Evolutionary conservation across 2,888 invertebrate species (phyloP), one percentile per base, ranked within the genome.

Genomic region (Heteropelma amictum): DNA sequence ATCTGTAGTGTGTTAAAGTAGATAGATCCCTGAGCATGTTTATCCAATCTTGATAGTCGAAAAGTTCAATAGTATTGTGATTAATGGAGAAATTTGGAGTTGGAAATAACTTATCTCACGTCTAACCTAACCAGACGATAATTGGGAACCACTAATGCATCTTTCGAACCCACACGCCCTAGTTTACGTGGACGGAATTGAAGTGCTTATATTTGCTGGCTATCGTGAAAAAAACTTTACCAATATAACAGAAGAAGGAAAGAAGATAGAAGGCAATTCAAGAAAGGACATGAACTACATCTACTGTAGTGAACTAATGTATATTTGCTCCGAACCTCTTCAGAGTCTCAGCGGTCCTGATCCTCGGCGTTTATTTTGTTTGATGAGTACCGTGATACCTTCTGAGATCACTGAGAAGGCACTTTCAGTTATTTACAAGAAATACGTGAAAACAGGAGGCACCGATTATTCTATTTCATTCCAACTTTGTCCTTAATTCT

Each of bases 101-200:
- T 45, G 30, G 45, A 6, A 42, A 49, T 40, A 40, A 33, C 63
- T 28, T 19, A 58, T 35, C 42, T 54, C 49, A 72, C 64, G 64
- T 61, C 60, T 63, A n/a, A n/a, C n/a, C 63, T 23, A 54, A 2
- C 33, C 21, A 42, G 45, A n/a, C 70, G 81, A 80, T 82, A 84
- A 83, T 83, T 81, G 81, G 81, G 80, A 81, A 81, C 80, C 80
- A 61, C 79, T 85, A 82, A 84, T 84, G 83, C 83, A 82, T 78
- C 82, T 28, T 7, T 54, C 38, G 30, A 33, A 6, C 38, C 23
- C 77, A 76, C 77, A 79, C 72, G 79, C 78, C 78, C 80, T 79
- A 74, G 72, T 75, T 74, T 76, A 83, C 83, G 82, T 80, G 85
- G 79, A 77, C 40, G 53, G 82, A 82, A 82, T 83, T 14, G 23